These are phyloP conservation scores for Masticophis lateralis DNA, from an alignment of 2,797 vertebrate genomes.

Conservation along the genomic window DNA sequence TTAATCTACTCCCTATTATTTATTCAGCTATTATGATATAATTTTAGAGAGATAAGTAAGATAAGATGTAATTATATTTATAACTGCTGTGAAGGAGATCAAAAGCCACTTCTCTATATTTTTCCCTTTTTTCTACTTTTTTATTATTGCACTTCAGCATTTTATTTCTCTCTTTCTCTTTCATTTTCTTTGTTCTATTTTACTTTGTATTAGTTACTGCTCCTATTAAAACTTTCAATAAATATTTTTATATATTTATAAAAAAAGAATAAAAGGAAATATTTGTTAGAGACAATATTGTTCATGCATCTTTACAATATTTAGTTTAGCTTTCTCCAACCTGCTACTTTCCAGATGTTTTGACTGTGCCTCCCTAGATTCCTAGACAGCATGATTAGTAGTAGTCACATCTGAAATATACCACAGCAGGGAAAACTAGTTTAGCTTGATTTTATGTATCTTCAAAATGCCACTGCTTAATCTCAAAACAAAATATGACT, in stretches of 20 bases:
- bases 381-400: background rate
- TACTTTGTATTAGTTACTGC: background rate
- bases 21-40: background rate
- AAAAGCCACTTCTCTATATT: background rate
- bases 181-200: background rate
- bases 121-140: background rate
- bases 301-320: background rate
- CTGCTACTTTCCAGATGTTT: background rate
- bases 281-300: background rate
- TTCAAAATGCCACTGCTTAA: background rate
- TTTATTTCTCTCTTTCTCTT: background rate
- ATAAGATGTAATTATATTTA: background rate
- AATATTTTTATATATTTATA: background rate
- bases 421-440: background rate
- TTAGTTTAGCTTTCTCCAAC: background rate
- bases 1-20: background rate
- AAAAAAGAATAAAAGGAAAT: background rate
- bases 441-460: background rate
- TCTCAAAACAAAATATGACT: background rate
- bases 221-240: background rate
- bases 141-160: background rate
- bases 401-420: background rate
- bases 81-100: background rate
- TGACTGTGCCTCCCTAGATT: background rate
- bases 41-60: background rate